Conservation (phyloP, 2,888 invertebrate species). For the Caenorhabditis sp. region DNA sequence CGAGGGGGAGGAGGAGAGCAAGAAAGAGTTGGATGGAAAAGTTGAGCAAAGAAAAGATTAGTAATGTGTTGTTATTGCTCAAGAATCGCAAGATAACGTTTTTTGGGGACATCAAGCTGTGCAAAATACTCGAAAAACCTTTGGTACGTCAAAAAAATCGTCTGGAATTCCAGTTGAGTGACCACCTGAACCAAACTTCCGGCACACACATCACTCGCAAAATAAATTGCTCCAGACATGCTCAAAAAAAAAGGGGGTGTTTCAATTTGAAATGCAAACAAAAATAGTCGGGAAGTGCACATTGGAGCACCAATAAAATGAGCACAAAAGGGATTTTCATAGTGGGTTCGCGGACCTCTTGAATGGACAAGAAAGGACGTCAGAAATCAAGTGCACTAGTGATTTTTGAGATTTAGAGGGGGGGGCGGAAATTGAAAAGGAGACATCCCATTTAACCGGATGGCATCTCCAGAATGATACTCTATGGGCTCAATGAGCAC, state of each 20-base stretch:
- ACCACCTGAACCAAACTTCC: background rate
- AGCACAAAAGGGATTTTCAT: too few species aligned
- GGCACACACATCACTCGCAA: too few species aligned
- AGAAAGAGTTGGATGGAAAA: conserved; percentile 5
- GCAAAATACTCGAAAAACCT: background rate
- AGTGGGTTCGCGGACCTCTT: too few species aligned
- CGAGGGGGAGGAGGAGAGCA: too few species aligned
- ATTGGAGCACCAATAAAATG: too few species aligned
- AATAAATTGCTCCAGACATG: background rate
- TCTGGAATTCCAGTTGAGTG: background rate
- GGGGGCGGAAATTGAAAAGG: too few species aligned
- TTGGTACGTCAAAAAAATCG: background rate
- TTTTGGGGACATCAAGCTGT: background rate
- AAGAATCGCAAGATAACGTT: background rate
- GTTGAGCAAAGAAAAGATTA: conserved; percentile 43
- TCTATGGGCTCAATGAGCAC: too few species aligned
- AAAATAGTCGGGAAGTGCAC: background rate
- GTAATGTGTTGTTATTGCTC: conserved; percentile 38
- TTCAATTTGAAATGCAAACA: background rate
- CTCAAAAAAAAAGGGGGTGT: background rate
- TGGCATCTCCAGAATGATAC: too few species aligned
- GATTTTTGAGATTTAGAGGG: too few species aligned
- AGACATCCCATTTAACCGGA: too few species aligned
- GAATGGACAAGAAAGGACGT: too few species aligned
- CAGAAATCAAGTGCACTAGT: too few species aligned